Percentiles rank a stretch among this genome's conserved stretches.
phyloP scores from a whole-genome alignment of 1,140 invertebrate genomes.

The Colletes gigas region DNA sequence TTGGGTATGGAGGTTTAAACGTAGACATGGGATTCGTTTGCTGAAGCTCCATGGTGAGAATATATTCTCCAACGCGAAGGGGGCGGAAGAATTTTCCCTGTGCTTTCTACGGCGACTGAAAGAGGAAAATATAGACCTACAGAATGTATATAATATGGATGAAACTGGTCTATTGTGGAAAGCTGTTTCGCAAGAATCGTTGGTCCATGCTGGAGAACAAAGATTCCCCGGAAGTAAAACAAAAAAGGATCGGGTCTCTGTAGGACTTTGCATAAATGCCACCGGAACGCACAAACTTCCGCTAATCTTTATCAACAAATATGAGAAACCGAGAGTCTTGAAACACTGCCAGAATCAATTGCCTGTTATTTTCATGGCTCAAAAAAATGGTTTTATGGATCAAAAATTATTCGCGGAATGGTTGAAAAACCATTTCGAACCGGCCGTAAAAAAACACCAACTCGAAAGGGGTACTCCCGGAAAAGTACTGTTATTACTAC shows the following conservation, averaged over 20 bases:
- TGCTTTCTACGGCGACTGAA: neutral
- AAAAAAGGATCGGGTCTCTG: neutral
- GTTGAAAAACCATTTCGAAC: conserved; percentile 1
- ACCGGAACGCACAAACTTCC: neutral
- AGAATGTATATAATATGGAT: neutral
- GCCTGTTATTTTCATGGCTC: neutral
- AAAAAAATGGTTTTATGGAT: neutral
- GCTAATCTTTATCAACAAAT: neutral
- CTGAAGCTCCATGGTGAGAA: neutral
- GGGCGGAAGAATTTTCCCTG: neutral
- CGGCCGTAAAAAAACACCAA: neutral
- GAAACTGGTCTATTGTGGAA: neutral
- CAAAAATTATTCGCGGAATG: neutral
- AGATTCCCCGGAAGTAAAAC: neutral
- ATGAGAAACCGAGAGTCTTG: neutral
- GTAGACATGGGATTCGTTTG: neutral
- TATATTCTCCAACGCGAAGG: neutral
- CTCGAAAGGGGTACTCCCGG: neutral
- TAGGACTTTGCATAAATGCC: neutral
- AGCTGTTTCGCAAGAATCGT: neutral
- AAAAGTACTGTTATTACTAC: neutral
- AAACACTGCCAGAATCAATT: neutral
- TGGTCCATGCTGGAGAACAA: neutral
- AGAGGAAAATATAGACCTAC: neutral
- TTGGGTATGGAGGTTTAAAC: neutral